These are phyloP conservation scores for Microtus richardsoni DNA, from an alignment of 2,113 vertebrate genomes.

Conservation along the genomic window DNA sequence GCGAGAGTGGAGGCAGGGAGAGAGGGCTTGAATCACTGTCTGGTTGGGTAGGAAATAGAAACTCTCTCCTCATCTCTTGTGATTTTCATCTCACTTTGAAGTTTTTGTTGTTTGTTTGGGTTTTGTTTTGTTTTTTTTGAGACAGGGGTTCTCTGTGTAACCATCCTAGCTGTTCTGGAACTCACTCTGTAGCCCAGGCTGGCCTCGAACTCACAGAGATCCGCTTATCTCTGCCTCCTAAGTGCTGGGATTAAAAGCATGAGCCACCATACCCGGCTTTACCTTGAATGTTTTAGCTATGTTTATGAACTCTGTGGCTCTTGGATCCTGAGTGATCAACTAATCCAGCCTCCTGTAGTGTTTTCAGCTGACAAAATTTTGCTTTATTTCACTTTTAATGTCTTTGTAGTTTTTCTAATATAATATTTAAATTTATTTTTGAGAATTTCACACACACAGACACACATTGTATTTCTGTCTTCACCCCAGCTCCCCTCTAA, in stretches of 20 bases:
- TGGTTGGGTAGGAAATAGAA: not conserved
- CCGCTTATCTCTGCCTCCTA: not conserved
- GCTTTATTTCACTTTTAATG: not conserved
- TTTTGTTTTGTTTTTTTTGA: not conserved
- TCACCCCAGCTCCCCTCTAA: not conserved
- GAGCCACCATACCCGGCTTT: not conserved
- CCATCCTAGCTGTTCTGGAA: not conserved
- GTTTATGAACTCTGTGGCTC: not conserved
- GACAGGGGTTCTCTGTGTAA: not conserved
- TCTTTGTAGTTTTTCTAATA: not conserved
- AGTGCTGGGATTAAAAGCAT: not conserved
- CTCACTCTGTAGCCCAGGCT: not conserved
- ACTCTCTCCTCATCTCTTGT: not conserved
- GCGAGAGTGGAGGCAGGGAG: not conserved
- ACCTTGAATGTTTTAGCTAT: not conserved
- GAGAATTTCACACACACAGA: not conserved
- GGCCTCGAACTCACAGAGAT: not conserved
- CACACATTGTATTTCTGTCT: not conserved
- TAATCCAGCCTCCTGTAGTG: not conserved
- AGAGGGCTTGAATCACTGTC: not conserved
- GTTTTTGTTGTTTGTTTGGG: not conserved
- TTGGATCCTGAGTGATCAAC: not conserved
- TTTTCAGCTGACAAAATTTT: not conserved
- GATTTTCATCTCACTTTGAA: conserved; percentile 29
- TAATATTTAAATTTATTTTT: not conserved